These are phyloP conservation scores for Clarias platycephalus DNA, from an alignment of 2,797 vertebrate genomes.

Conservation along the genomic window DNA sequence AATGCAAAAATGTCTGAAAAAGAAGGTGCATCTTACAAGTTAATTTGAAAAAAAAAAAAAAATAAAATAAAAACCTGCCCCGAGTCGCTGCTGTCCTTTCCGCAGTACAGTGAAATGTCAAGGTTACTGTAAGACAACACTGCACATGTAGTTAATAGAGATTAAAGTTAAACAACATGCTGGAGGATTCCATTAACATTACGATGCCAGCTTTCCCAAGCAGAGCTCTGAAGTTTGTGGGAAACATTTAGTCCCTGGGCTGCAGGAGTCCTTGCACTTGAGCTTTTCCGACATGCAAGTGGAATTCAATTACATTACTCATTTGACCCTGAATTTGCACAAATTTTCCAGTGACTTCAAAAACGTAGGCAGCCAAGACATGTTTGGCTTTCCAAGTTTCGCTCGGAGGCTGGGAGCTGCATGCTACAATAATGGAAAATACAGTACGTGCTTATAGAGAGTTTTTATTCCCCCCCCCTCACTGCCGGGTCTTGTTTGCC, in stretches of 20 bases:
- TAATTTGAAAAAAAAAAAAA: not conserved
- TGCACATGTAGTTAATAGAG: not conserved
- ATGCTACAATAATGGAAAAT: not conserved
- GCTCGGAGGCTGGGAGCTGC: not conserved
- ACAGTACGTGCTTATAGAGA: not conserved
- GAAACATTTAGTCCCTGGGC: slow-evolving; percentile 9
- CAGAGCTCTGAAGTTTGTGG: slow-evolving; percentile 8
- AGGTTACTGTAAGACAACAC: not conserved
- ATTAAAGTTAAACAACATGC: not conserved
- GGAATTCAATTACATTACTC: slow-evolving; percentile 29
- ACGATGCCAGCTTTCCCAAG: not conserved
- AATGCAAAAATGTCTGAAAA: not conserved
- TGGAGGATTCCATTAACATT: slow-evolving; percentile 7
- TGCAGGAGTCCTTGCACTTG: slow-evolving; percentile 24
- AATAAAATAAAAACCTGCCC: not conserved
- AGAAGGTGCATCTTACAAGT: not conserved
- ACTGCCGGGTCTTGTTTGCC: not conserved
- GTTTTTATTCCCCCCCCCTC: not conserved
- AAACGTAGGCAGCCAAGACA: not conserved
- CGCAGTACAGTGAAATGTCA: not conserved
- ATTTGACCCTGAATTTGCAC: slow-evolving; percentile 29
- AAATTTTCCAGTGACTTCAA: slow-evolving; percentile 22
- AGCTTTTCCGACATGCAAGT: slow-evolving; percentile 14
- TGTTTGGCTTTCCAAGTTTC: slow-evolving; percentile 9
- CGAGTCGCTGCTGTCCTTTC: not conserved